Evolutionary conservation across 2,888 invertebrate genomes (phyloP), one percentile per base, ranked within the genome.

Genomic region (Tethea ocularis): DNA sequence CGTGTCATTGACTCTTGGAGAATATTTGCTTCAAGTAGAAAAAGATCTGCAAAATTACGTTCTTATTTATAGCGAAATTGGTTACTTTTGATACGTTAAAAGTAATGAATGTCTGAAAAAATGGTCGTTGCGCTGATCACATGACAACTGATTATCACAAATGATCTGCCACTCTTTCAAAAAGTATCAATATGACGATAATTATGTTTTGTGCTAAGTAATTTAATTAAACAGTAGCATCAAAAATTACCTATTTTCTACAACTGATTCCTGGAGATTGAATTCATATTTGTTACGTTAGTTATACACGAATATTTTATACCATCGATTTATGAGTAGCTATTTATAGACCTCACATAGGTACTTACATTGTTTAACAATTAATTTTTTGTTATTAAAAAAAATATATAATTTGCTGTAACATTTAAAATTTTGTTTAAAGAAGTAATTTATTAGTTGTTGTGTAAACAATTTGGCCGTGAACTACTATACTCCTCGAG

Each of bases 381-480:
- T 6, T 38, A 38, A n/a, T n/a, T n/a, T 38, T 38, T n/a, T 5
- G n/a, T 2, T n/a, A 38, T 38, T 20, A 20, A 20, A 46, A 46
- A 20, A 10, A 20, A 20, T 20, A 20, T 46, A 56, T 58, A 59
- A 62, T 55, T 64, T 55, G 38, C 55, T n/a, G 5, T n/a, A 51
- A 36, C 17, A 36, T 51, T 33, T 24, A 22, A 56, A 52, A 56
- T 36, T 46, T 61, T 54, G 56, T 64, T 61, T 67, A 64, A 63
- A 62, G 51, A 52, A 22, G 58, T 59, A 65, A 65, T 74, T 72
- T 69, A 74, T 69, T 64, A 64, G 64, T n/a, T 69, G 63, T 75
- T 78, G 70, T 73, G 74, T 73, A 75, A 79, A 72, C 69, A 62
- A 55, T 66, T 46, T 68, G 78, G 67, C 78, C 77, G 67, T 82